Percentiles rank a stretch among this genome's conserved stretches.
Evolutionary conservation across 2,113 vertebrate species (phyloP).

Genomic region (Thalassarche chlororhynchos): DNA sequence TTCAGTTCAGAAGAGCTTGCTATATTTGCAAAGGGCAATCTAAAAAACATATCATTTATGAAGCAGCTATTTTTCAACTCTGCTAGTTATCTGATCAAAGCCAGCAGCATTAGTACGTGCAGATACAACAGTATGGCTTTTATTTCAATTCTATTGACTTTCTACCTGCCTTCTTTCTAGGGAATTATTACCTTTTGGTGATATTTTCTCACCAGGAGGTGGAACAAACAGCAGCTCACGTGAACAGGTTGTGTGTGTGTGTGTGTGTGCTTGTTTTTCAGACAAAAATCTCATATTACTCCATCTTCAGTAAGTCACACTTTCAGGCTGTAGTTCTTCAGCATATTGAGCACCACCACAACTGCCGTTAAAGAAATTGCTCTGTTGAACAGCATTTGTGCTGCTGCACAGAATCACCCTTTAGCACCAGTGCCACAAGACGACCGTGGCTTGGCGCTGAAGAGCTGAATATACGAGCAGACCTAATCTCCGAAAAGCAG

Average conservation of each 20-base stretch:
- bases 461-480: not conserved
- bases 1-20: not conserved
- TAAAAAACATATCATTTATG: not conserved
- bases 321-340: not conserved
- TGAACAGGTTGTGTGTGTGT: not conserved
- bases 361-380: not conserved
- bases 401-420: not conserved
- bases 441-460: accelerated
- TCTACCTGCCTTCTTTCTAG: not conserved
- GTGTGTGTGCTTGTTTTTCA: not conserved
- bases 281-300: not conserved
- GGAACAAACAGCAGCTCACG: not conserved
- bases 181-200: no score
- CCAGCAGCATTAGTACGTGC: not conserved
- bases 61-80: not conserved
- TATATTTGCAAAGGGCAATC: not conserved
- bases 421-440: not conserved
- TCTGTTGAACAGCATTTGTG: not conserved
- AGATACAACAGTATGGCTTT: not conserved
- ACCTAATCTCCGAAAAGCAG: not conserved
- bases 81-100: not conserved
- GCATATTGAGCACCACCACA: not conserved
- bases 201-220: not conserved
- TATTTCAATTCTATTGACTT: not conserved
- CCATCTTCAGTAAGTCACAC: not conserved